Base-by-base conservation (phyloP, 2,113 vertebrate genomes). In the Hippopotamus amphibius region DNA sequence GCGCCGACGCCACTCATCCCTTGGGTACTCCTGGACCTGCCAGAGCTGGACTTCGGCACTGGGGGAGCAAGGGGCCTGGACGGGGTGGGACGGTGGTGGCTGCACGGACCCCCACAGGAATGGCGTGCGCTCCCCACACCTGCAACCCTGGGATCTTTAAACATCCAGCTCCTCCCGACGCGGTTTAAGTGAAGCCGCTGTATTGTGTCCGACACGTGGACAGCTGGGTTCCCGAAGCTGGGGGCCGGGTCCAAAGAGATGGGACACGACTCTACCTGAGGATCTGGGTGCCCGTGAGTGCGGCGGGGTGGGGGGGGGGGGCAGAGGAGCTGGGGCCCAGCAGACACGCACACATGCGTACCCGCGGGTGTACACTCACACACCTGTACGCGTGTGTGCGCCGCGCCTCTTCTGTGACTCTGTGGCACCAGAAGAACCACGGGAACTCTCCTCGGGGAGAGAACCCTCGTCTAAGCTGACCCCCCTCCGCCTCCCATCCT, bases 81-180 rank as follows among this genome's bases (percentile, higher is more conserved):
- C 8, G 19, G 26, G 33, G 7, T 14, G 6, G 22, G 33, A 33
- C 13, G 14, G 22, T 0, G 0, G 65, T n/a, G 79, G 43, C 65
- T 88, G 15, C 3, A 15, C 33, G 1, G 26, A 16, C 33, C n/a
- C 61, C 19, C 30, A 0, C 17, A 1, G 24, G 6, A 76, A n/a
- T 5, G 46, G 46, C 0, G 37, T 10, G 41, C 46, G 69, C 50
- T 12, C 11, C 16, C 21, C 33, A 26, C 0, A 0, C 6, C 4
- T 8, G 69, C 48, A 28, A 30, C 48, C 11, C 8, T 1, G 0
- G 6, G 6, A 15, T 8, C 69, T 83, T 50, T 28, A 68, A 5
- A 7, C 21, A 26, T 1, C 0, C 1, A 59, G n/a, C 11, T 5
- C 33, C 53, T 79, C 66, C 83, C 21, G 50, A 57, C 33, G 43